Evolutionary conservation across 2,797 vertebrate species (phyloP).

Genomic region (Jordanella pulchra): DNA sequence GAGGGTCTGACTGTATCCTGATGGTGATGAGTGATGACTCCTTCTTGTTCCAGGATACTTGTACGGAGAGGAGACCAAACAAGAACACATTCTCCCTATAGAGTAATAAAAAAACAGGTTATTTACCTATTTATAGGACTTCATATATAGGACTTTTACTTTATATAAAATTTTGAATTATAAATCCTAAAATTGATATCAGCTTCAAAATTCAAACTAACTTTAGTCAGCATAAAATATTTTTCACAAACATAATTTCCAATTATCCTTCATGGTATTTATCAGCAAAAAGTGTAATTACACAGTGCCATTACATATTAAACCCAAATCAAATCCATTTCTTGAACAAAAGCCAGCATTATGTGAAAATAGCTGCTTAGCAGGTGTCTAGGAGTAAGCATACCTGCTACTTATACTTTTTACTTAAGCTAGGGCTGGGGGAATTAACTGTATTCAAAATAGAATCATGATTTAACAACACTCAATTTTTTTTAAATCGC

Average conservation of each 20-base stretch:
- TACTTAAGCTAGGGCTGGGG: neutral
- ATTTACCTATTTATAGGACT: neutral
- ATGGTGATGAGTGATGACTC: slow-evolving; percentile 56
- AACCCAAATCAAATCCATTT: neutral
- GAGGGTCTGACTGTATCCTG: slow-evolving; percentile 58
- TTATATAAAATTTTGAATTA: too few species aligned
- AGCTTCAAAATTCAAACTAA: neutral
- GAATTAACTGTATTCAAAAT: too few species aligned
- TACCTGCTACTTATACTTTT: neutral
- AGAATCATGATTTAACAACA: too few species aligned
- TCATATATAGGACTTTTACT: too few species aligned
- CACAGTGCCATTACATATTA: neutral
- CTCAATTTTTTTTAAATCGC: neutral
- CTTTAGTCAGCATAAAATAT: neutral
- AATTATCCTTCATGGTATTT: neutral
- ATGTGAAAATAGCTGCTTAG: neutral
- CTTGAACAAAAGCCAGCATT: neutral
- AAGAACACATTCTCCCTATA: neutral
- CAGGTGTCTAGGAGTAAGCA: neutral
- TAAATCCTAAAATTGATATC: too few species aligned
- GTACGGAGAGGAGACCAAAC: slow-evolving; percentile 12
- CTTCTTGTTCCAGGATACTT: slow-evolving; percentile 31
- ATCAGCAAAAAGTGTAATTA: too few species aligned
- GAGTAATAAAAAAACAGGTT: neutral
- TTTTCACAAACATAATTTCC: neutral